These are phyloP conservation scores for Lapara coniferarum DNA, from an alignment of 2,888 invertebrate species.

Conservation along the genomic window DNA sequence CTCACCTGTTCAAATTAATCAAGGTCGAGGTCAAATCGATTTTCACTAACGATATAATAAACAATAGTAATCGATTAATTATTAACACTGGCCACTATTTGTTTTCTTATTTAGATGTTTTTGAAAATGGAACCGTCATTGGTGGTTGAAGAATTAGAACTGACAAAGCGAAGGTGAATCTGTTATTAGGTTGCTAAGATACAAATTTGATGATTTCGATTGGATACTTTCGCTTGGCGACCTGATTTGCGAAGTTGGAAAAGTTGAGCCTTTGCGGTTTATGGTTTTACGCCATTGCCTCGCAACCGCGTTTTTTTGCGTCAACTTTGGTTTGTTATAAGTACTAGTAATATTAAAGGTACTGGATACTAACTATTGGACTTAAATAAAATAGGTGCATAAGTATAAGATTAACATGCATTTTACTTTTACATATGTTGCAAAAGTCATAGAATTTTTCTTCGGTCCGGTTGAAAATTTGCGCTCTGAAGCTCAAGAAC, in stretches of 20 bases:
- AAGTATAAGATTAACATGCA: too few relatives aligned
- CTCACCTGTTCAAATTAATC: slow-evolving; percentile 40
- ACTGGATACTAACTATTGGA: too few relatives aligned
- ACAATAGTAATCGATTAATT: neutral
- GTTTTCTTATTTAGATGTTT: slow-evolving; percentile 12
- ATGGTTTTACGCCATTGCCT: neutral
- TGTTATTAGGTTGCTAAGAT: slow-evolving; percentile 70
- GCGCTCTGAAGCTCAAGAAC: too few relatives aligned
- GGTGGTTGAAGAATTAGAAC: slow-evolving; percentile 46
- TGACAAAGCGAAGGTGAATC: slow-evolving; percentile 30
- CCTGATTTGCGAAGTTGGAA: slow-evolving; percentile 7
- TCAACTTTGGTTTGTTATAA: neutral
- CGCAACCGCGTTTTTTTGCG: neutral
- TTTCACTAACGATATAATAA: slow-evolving; percentile 36
- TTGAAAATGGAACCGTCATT: slow-evolving; percentile 50
- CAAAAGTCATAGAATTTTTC: too few relatives aligned
- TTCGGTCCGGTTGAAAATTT: too few relatives aligned
- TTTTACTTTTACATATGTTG: too few relatives aligned
- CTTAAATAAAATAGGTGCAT: too few relatives aligned
- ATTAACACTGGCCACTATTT: slow-evolving; percentile 26
- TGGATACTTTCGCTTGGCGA: slow-evolving; percentile 28
- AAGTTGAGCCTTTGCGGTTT: slow-evolving; percentile 24
- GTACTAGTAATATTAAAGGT: neutral
- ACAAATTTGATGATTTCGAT: slow-evolving; percentile 37
- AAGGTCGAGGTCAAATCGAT: slow-evolving; percentile 57